Evolutionary conservation across 2,797 vertebrate species (phyloP).

Genomic region (Propithecus perrieri): DNA sequence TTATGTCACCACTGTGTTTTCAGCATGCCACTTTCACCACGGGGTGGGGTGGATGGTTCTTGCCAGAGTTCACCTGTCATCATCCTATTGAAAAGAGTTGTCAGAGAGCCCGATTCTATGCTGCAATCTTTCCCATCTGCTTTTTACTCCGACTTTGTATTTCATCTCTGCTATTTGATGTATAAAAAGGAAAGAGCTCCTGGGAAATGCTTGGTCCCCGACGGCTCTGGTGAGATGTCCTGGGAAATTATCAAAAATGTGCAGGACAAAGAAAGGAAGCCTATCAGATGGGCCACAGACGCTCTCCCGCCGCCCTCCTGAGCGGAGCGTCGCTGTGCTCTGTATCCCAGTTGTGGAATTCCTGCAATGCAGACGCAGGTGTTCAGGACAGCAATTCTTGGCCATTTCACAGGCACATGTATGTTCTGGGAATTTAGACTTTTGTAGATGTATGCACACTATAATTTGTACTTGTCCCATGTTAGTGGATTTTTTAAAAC

Average conservation of each 20-base stretch:
- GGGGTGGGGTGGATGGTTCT: not conserved
- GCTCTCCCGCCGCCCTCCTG: not conserved
- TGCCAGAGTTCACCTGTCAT: not conserved
- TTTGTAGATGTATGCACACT: not conserved
- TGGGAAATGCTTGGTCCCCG: not conserved
- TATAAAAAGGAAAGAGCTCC: slow-evolving; percentile 4
- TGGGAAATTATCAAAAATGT: slow-evolving; percentile 32
- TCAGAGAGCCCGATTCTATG: not conserved
- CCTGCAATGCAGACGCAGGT: not conserved
- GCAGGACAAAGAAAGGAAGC: not conserved
- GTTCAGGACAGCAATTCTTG: not conserved
- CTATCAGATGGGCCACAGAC: not conserved
- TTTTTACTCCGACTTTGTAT: not conserved
- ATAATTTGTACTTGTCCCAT: not conserved
- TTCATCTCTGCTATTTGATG: slow-evolving; percentile 34
- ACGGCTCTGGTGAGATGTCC: slow-evolving; percentile 6
- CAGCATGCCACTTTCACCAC: not conserved
- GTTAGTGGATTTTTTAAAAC: not conserved
- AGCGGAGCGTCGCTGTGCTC: not conserved
- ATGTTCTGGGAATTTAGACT: not conserved
- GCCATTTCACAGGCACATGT: not conserved
- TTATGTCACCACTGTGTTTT: not conserved
- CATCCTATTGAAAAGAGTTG: slow-evolving; percentile 34
- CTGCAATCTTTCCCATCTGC: not conserved
- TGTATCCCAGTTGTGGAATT: not conserved